Percentiles rank a stretch among this genome's conserved stretches.
Evolutionary conservation across 2,113 vertebrate species (phyloP).

Genomic region (Macrotus californicus): DNA sequence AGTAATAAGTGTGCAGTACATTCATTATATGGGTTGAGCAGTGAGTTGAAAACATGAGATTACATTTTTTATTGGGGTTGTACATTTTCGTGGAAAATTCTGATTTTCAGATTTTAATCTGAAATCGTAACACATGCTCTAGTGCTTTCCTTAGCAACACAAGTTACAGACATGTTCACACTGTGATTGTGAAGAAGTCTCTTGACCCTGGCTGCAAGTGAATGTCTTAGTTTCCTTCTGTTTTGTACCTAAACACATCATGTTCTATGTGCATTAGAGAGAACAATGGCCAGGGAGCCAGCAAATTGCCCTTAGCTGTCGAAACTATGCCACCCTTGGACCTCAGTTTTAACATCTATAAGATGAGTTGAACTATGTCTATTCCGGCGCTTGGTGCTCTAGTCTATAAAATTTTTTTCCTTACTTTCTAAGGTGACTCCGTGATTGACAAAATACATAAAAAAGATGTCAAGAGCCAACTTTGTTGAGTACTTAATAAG

Average conservation of each 20-base stretch:
- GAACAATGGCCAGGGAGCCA: background rate
- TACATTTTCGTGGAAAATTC: background rate
- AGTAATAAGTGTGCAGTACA: fast-evolving
- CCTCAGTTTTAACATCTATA: background rate
- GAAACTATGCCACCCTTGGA: background rate
- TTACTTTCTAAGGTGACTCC: background rate
- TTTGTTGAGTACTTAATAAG: background rate
- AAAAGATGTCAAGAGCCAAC: background rate
- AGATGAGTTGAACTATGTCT: background rate
- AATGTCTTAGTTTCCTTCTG: background rate
- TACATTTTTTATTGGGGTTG: background rate
- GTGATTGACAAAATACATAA: background rate
- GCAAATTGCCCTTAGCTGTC: background rate
- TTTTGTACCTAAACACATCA: background rate
- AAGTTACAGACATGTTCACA: background rate
- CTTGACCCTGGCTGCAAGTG: background rate
- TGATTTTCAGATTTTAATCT: background rate
- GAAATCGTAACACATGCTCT: background rate
- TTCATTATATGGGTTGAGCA: background rate
- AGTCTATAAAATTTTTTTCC: background rate
- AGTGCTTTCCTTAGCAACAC: background rate
- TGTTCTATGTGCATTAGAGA: background rate
- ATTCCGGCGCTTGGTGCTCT: background rate
- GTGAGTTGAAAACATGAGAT: background rate
- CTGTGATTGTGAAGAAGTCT: background rate